A percentile compares a stretch with the other conserved stretches of the same genome.
Conservation (phyloP, 2,797 vertebrate species). For the Lithobates sylvaticus region DNA sequence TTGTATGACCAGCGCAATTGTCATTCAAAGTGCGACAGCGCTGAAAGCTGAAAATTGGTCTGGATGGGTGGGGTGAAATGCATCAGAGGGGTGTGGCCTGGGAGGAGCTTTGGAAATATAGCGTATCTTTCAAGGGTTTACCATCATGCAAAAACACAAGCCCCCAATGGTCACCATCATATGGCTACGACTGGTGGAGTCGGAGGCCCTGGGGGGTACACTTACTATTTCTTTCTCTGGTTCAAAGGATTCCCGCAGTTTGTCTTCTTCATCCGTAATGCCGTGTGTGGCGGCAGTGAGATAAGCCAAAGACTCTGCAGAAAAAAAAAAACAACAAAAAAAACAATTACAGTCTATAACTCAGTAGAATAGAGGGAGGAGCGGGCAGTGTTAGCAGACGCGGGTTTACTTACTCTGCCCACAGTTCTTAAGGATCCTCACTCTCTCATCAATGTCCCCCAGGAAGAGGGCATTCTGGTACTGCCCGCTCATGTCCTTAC, state of each 20-base stretch:
- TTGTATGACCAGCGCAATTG: no score
- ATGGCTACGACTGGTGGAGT: no score
- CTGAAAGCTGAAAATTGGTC: no score
- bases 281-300: slow-evolving; percentile 95
- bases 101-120: no score
- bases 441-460: slow-evolving; percentile 93
- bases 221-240: slow-evolving; percentile 91
- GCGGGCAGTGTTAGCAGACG: neutral
- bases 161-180: no score
- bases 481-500: slow-evolving; percentile 98
- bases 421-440: slow-evolving; percentile 95
- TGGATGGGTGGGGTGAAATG: no score
- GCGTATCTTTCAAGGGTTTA: no score
- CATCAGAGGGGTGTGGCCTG: no score
- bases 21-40: no score
- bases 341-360: neutral
- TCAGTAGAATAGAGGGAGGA: neutral
- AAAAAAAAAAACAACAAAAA: neutral
- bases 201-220: no score
- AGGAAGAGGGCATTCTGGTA: slow-evolving; percentile 96
- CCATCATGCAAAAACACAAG: no score
- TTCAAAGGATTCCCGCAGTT: slow-evolving; percentile 91
- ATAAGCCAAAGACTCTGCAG: slow-evolving; percentile 93
- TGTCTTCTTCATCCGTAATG: slow-evolving; percentile 92
- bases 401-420: slow-evolving; percentile 90